phyloP scores from a whole-genome alignment of 2,888 invertebrate species.

The Zelleria hepariella region DNA sequence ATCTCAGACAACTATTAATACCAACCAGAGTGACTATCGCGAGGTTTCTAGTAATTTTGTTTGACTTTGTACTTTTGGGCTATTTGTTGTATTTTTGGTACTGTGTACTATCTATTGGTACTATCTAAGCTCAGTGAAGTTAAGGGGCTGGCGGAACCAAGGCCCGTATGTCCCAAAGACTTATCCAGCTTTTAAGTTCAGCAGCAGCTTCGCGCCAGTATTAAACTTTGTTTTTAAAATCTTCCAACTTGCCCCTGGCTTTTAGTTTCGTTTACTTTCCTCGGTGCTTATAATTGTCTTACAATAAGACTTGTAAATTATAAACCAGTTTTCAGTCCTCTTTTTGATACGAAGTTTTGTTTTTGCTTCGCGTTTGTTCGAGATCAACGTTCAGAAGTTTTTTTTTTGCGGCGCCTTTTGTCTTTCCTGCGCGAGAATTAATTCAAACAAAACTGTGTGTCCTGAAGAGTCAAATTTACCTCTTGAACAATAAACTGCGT shows the following conservation, averaged over 20 bases:
- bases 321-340: not conserved
- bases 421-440: no score
- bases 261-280: constrained; percentile 12
- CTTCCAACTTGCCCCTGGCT: constrained; percentile 19
- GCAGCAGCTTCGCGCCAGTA: constrained; percentile 21
- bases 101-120: no score
- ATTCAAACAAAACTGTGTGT: no score
- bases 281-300: constrained; percentile 1
- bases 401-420: no score
- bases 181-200: constrained; percentile 31
- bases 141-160: not conserved
- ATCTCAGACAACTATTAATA: no score
- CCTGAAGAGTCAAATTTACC: no score
- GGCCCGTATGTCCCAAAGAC: constrained; percentile 27
- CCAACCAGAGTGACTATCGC: no score
- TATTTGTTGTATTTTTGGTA: no score
- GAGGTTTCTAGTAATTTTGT: no score
- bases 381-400: not conserved
- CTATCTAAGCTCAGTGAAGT: no score
- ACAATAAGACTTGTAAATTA: not conserved
- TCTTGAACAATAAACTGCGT: no score
- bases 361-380: not conserved
- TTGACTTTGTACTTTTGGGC: no score
- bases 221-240: constrained; percentile 29
- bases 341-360: not conserved